These are phyloP conservation scores for Poecilia gillii DNA, from an alignment of 2,797 vertebrate genomes.

Conservation along the genomic window DNA sequence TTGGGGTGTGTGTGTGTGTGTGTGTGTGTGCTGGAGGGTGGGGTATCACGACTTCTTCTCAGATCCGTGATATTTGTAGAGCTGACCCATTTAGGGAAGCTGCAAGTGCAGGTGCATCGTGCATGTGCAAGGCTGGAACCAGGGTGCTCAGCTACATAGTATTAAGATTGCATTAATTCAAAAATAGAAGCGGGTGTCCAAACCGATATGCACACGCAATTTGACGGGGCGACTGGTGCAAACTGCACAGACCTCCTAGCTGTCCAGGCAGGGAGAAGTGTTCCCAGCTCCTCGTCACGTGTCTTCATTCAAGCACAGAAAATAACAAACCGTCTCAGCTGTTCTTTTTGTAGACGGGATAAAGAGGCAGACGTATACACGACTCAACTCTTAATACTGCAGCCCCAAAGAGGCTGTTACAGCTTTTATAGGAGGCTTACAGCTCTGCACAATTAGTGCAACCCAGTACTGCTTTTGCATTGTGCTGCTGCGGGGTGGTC, in stretches of 20 bases:
- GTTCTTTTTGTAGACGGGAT: conserved; percentile 10
- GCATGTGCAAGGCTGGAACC: conserved; percentile 56
- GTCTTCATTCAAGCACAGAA: conserved; percentile 8
- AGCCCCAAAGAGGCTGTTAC: conserved; percentile 38
- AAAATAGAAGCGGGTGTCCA: conserved; percentile 45
- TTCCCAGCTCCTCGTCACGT: neutral
- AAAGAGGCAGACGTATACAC: conserved; percentile 9
- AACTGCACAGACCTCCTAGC: conserved; percentile 1
- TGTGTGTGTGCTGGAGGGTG: neutral
- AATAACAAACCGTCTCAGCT: conserved; percentile 11
- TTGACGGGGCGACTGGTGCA: conserved; percentile 28
- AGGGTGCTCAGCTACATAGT: conserved; percentile 40
- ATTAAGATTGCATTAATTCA: conserved; percentile 39
- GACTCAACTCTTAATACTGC: conserved; percentile 23
- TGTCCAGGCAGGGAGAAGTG: neutral
- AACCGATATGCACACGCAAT: conserved; percentile 37
- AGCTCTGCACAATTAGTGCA: conserved; percentile 60
- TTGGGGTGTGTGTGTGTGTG: conserved; percentile 1
- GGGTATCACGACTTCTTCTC: conserved; percentile 44
- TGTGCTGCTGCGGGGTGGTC: conserved; percentile 55
- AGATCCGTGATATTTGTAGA: conserved; percentile 74
- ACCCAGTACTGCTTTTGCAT: conserved; percentile 65
- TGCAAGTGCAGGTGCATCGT: conserved; percentile 61
- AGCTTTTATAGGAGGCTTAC: conserved; percentile 45
- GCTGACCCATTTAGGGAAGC: conserved; percentile 76